Conservation (phyloP, 2,888 invertebrate genomes). For the Leucophenga maculata region DNA sequence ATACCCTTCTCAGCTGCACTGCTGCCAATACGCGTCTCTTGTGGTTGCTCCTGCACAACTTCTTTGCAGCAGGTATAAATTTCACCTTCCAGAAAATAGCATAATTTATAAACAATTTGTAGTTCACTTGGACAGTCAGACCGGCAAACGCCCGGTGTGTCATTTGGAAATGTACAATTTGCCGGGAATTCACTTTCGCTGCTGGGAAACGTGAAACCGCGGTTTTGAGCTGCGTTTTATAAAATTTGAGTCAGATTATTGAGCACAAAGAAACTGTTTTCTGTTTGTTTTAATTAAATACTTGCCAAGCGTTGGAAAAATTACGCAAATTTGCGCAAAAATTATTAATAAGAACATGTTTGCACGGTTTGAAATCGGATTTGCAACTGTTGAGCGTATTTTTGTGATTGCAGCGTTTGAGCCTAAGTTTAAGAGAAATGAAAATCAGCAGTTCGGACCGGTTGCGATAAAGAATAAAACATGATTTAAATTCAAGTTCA, state of each 20-base stretch:
- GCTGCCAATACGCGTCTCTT: neutral
- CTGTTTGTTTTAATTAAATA: neutral
- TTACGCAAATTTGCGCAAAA: no score
- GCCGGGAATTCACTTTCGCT: neutral
- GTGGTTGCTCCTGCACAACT: neutral
- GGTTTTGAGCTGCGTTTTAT: no score
- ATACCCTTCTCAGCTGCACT: neutral
- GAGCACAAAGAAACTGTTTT: no score
- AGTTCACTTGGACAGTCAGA: neutral
- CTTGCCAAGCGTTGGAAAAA: neutral
- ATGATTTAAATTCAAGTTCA: no score
- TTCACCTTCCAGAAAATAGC: conserved; percentile 3
- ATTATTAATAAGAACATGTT: no score
- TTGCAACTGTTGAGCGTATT: no score
- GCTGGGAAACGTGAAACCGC: neutral
- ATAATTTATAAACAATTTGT: neutral
- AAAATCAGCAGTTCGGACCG: no score
- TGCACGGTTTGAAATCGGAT: no score
- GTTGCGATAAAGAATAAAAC: no score
- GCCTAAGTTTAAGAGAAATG: no score
- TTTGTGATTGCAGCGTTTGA: no score
- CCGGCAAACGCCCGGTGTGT: neutral
- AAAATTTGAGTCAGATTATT: neutral
- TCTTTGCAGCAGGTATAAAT: conserved; percentile 5
- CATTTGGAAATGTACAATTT: conserved; percentile 3